Evolutionary conservation across 2,113 vertebrate species (phyloP).

Genomic region (Alligator mississippiensis): DNA sequence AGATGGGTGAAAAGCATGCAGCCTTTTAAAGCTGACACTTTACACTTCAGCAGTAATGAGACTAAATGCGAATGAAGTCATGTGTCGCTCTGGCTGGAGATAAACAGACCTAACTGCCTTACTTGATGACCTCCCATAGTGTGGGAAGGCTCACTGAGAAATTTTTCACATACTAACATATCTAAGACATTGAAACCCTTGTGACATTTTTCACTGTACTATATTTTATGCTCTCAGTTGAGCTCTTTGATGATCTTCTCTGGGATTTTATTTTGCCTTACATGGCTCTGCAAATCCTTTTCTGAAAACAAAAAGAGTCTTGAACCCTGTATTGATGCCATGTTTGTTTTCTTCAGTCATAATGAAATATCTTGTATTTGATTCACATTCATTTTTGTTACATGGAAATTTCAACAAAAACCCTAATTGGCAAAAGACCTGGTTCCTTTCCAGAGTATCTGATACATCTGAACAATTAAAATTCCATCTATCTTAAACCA

Average conservation of each 20-base stretch:
- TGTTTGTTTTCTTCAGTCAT: constrained; percentile 41
- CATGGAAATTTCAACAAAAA: constrained; percentile 41
- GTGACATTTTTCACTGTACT: constrained; percentile 65
- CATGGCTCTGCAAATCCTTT: constrained; percentile 49
- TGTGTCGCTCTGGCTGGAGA: constrained; percentile 52
- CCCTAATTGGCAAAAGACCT: constrained; percentile 10
- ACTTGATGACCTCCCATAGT: constrained; percentile 55
- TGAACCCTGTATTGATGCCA: constrained; percentile 40
- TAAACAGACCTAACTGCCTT: constrained; percentile 61
- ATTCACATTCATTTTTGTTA: constrained; percentile 28
- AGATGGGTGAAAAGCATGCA: constrained; percentile 57
- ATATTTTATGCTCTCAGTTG: constrained; percentile 65
- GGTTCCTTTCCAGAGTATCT: constrained; percentile 60
- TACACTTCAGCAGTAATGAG: constrained; percentile 73
- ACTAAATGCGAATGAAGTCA: constrained; percentile 61
- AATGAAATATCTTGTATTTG: constrained; percentile 45
- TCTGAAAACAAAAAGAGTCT: constrained; percentile 44
- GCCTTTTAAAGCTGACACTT: constrained; percentile 72
- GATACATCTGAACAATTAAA: constrained; percentile 62
- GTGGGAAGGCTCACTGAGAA: constrained; percentile 69
- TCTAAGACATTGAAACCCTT: constrained; percentile 60
- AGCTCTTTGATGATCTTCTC: constrained; percentile 52
- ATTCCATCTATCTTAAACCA: constrained; percentile 56
- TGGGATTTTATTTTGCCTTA: constrained; percentile 65
- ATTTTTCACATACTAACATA: constrained; percentile 59